phyloP scores from a whole-genome alignment of 1,140 invertebrate species.

The Galleria mellonella region DNA sequence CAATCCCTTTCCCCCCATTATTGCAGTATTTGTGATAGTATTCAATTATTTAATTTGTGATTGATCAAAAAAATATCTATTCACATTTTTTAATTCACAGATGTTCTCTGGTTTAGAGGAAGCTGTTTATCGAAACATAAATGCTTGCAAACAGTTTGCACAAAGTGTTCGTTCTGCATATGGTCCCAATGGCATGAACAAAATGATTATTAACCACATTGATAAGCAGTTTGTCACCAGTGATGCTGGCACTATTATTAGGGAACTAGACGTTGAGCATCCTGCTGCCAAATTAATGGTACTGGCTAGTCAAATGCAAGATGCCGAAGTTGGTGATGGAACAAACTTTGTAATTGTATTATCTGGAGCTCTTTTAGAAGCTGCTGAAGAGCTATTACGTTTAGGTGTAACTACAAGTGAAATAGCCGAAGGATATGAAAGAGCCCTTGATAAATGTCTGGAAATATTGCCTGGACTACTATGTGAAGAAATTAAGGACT shows the following conservation, averaged over 20 bases:
- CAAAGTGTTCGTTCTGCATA: constrained; percentile 95
- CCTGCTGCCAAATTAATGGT: constrained; percentile 99
- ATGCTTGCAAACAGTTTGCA: constrained; percentile 96
- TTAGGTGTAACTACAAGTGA: constrained; percentile 96
- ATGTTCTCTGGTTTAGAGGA: constrained; percentile 98
- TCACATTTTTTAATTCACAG: constrained; percentile 72
- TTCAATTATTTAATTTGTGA: not conserved
- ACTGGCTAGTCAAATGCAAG: constrained; percentile 96
- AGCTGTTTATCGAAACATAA: constrained; percentile 96
- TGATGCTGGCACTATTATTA: constrained; percentile 98
- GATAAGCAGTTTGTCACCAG: constrained; percentile 99
- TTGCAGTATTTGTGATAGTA: too few species aligned
- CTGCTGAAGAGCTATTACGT: constrained; percentile 93
- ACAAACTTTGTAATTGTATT: constrained; percentile 99
- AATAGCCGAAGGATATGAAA: constrained; percentile 96
- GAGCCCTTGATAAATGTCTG: constrained; percentile 90
- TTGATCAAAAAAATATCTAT: not conserved
- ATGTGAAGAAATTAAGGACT: constrained; percentile 89
- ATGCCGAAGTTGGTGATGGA: constrained; percentile 98
- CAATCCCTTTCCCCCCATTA: too few species aligned
- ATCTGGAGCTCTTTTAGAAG: constrained; percentile 92
- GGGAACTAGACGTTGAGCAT: constrained; percentile 97
- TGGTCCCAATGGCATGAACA: constrained; percentile 99
- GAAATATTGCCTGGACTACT: constrained; percentile 89
- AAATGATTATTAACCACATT: constrained; percentile 99